Percentiles rank a stretch among this genome's conserved stretches.
These are phyloP conservation scores for Betta splendens DNA, from an alignment of 2,797 vertebrate genomes.

Conservation along the genomic window DNA sequence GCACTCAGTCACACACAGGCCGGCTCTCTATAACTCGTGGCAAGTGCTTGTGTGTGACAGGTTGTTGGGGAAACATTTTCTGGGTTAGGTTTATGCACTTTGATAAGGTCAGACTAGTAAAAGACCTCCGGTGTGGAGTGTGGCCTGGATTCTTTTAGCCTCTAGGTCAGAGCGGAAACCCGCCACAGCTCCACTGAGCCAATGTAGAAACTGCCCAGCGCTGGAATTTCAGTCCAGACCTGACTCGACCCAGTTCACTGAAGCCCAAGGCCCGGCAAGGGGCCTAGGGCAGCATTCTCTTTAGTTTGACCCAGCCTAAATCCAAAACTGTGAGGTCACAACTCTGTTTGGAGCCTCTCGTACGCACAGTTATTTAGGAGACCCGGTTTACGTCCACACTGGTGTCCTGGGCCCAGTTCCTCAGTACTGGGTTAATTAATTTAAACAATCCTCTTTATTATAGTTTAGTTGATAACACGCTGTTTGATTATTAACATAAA, in stretches of 20 bases:
- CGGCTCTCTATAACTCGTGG: slow-evolving; percentile 45
- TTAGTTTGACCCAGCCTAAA: slow-evolving; percentile 8
- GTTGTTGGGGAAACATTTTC: slow-evolving; percentile 62
- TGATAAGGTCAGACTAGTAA: slow-evolving; percentile 61
- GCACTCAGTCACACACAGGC: slow-evolving; percentile 11
- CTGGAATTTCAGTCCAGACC: not conserved
- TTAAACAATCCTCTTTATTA: too few species aligned
- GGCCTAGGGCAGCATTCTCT: slow-evolving; percentile 18
- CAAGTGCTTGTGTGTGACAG: slow-evolving; percentile 64
- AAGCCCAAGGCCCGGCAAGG: slow-evolving; percentile 2
- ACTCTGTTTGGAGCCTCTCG: not conserved
- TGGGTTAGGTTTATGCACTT: slow-evolving; percentile 56
- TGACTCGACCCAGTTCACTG: slow-evolving; percentile 29
- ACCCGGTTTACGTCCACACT: not conserved
- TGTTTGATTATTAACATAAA: too few species aligned
- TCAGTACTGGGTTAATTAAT: too few species aligned
- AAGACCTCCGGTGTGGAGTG: slow-evolving; percentile 38
- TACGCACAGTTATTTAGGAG: not conserved
- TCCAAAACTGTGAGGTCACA: slow-evolving; percentile 10
- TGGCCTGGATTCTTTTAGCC: slow-evolving; percentile 44
- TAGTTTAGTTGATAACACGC: too few species aligned
- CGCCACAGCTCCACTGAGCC: slow-evolving; percentile 38
- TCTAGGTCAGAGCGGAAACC: slow-evolving; percentile 28
- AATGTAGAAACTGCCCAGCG: slow-evolving; percentile 9
- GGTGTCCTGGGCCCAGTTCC: not conserved